Conservation (phyloP, 1,140 invertebrate genomes). For the Plutomurus gul region DNA sequence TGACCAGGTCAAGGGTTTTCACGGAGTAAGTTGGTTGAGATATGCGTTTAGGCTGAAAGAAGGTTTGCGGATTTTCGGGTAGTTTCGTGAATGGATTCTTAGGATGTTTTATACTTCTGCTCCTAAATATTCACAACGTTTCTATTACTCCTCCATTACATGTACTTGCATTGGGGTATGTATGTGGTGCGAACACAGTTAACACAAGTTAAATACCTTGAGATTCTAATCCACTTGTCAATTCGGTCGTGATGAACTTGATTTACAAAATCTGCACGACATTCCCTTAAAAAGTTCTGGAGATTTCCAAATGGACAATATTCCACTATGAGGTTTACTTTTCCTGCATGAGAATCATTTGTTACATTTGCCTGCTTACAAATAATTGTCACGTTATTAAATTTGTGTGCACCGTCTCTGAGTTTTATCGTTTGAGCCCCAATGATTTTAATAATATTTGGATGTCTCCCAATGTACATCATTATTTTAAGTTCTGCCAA, state of each 20-base stretch:
- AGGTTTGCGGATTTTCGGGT: background rate
- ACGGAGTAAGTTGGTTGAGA: background rate
- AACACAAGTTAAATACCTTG: too few species aligned
- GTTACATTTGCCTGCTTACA: background rate
- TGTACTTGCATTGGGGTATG: too few species aligned
- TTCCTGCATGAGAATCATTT: background rate
- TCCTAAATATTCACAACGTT: background rate
- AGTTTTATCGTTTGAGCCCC: background rate
- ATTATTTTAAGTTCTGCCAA: slow-evolving; percentile 2
- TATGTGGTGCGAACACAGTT: too few species aligned
- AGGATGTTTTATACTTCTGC: background rate
- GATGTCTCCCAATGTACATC: slow-evolving; percentile 1
- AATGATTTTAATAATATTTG: background rate
- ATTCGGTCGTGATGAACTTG: slow-evolving; percentile 11
- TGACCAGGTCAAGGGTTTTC: background rate
- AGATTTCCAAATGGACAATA: slow-evolving; percentile 23
- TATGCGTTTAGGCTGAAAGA: background rate
- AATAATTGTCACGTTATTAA: background rate
- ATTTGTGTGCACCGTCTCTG: background rate
- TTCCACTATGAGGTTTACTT: slow-evolving; percentile 45
- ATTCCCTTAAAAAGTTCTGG: background rate
- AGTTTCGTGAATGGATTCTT: background rate
- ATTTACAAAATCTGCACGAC: background rate
- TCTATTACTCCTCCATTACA: too few species aligned
- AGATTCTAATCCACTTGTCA: background rate